phyloP scores from a whole-genome alignment of 1,140 invertebrate species.

The Globodera rostochiensis region DNA sequence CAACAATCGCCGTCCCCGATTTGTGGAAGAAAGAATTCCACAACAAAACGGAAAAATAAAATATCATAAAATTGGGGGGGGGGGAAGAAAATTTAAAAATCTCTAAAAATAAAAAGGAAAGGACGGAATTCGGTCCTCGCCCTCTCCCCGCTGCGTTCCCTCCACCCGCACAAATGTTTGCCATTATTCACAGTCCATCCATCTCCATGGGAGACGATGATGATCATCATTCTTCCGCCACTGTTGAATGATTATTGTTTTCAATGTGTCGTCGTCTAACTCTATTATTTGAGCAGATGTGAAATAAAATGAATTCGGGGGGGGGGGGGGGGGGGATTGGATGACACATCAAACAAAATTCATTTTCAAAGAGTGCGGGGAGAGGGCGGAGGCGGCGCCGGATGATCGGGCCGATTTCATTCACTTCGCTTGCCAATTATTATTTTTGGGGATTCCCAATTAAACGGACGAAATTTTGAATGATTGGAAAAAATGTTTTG shows the following conservation, averaged over 20 bases:
- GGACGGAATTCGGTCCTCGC: not conserved
- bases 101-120: not conserved
- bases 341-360: not conserved
- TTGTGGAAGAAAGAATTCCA: no score
- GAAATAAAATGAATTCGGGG: no score
- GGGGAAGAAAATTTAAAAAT: not conserved
- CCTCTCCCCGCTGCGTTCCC: no score
- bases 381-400: not conserved
- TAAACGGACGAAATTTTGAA: not conserved
- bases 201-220: constrained; percentile 1
- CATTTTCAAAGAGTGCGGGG: no score
- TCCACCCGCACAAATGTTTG: not conserved
- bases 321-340: not conserved
- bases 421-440: not conserved
- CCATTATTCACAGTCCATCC: not conserved
- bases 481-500: not conserved
- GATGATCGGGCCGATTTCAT: not conserved
- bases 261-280: not conserved
- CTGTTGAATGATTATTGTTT: not conserved
- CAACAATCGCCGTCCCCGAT: no score
- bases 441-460: not conserved
- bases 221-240: not conserved
- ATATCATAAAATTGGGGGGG: no score
- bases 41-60: no score
- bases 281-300: constrained; percentile 1